Base-by-base conservation (phyloP, 2,888 invertebrate genomes). In the Drosophila testacea region DNA sequence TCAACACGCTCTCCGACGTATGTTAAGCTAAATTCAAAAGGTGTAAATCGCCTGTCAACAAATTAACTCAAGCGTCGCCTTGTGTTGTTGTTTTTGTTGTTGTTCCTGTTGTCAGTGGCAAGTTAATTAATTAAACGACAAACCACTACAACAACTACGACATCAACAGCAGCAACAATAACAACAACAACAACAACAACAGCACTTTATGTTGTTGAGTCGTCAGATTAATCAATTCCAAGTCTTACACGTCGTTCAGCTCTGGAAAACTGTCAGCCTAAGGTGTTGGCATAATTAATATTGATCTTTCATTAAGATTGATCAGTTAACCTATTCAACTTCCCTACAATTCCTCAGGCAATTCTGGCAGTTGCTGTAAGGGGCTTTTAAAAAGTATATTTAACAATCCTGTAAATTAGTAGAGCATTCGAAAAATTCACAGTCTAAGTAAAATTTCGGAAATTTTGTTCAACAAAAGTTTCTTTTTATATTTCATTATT, bases 201-300 rank as follows among this genome's bases (percentile, higher is more conserved):
- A 72, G 66, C 76, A 76, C 71, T 79, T 75, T 38, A 72, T 56
- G 69, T 42, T 71, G 80, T 66, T 64, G 73, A 71, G 67, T 77
- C 75, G 83, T 83, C 73, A 81, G 75, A 88, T 88, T 85, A 85
- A 88, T 88, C 84, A 88, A 88, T 82, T 81, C 55, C 74, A 62
- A 76, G 65, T 50, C 76, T 76, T 64, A 54, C 79, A 69, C 56
- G 54, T 79, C 73, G 63, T 36, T 41, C 55, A 44, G 22, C 56
- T 48, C 68, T 61, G 62, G 66, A 47, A 76, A 77, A 72, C 79
- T 85, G 85, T 86, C 85, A 67, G 79, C 54, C 61, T 42, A 64
- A 83, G 81, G 85, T 85, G 85, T 86, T 83, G 71, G 69, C 81
- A 81, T 81, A 86, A 85, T 85, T 85, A 85, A 88, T 85, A 83